A percentile compares a stretch with the other conserved stretches of the same genome.
Evolutionary conservation across 2,888 invertebrate species (phyloP).

Genomic region (Didymodactylos carnosus): DNA sequence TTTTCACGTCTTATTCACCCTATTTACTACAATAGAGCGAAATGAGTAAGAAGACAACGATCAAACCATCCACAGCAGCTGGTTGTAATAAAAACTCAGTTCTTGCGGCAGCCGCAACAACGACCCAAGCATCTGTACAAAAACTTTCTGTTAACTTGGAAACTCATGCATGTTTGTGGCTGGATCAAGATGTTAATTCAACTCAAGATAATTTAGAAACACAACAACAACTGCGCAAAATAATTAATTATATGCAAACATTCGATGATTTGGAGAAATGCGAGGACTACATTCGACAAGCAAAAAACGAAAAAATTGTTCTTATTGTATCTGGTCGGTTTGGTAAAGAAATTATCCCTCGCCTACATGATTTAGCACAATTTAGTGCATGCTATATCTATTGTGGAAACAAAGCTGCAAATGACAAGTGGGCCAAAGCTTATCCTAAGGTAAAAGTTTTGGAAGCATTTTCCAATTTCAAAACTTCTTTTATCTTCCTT

Average conservation of each 20-base stretch:
- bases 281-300: background rate
- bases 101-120: no score
- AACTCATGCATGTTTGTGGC: background rate
- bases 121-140: background rate
- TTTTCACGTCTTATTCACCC: no score
- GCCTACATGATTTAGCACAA: background rate
- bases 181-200: no score
- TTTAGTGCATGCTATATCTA: background rate
- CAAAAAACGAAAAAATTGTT: background rate
- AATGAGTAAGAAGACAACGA: no score
- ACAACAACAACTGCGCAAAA: background rate
- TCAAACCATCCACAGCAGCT: no score
- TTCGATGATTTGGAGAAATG: background rate
- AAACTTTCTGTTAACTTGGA: background rate
- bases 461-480: background rate
- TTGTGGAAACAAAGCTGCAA: background rate
- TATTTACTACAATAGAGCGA: no score
- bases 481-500: background rate
- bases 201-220: background rate
- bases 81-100: no score
- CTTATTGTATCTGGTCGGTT: background rate
- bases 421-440: background rate
- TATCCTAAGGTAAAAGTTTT: background rate
- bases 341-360: background rate
- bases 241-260: background rate